Evolutionary conservation across 2,797 vertebrate genomes (phyloP).

Genomic region (Peromyscus nudipes): DNA sequence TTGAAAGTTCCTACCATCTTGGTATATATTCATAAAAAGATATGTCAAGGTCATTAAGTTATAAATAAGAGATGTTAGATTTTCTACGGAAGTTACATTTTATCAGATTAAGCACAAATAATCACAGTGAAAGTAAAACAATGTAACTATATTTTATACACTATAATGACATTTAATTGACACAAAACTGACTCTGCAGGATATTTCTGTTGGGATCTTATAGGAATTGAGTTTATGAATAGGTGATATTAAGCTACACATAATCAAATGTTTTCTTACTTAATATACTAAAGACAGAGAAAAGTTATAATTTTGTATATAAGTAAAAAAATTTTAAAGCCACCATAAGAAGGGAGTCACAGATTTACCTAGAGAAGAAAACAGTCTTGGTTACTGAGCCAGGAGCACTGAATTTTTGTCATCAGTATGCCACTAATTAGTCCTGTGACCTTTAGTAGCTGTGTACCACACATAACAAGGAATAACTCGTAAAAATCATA

Average conservation of each 20-base stretch:
- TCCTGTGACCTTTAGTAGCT: conserved; percentile 68
- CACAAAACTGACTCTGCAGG: not conserved
- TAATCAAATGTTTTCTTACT: not conserved
- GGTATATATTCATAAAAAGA: not conserved
- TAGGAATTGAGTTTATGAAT: not conserved
- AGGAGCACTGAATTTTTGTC: conserved; percentile 62
- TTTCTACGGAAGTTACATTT: not conserved
- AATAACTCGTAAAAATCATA: conserved; percentile 6
- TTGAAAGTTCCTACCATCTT: not conserved
- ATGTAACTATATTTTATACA: not conserved
- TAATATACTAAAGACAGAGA: conserved; percentile 16
- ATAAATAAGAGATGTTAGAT: not conserved
- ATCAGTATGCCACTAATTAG: conserved; percentile 72
- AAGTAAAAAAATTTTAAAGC: not conserved
- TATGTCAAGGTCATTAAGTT: not conserved
- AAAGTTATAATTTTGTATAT: not conserved
- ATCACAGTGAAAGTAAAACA: not conserved
- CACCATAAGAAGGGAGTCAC: not conserved
- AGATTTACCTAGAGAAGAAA: conserved; percentile 38
- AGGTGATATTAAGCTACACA: not conserved
- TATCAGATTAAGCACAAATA: conserved; percentile 1
- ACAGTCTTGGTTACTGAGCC: not conserved
- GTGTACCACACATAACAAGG: conserved; percentile 51
- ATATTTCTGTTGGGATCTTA: not conserved
- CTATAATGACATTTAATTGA: conserved; percentile 16